A percentile compares a stretch with the other conserved stretches of the same genome.
These are phyloP conservation scores for Crocuta crocuta DNA, from an alignment of 2,113 vertebrate genomes.

Conservation along the genomic window DNA sequence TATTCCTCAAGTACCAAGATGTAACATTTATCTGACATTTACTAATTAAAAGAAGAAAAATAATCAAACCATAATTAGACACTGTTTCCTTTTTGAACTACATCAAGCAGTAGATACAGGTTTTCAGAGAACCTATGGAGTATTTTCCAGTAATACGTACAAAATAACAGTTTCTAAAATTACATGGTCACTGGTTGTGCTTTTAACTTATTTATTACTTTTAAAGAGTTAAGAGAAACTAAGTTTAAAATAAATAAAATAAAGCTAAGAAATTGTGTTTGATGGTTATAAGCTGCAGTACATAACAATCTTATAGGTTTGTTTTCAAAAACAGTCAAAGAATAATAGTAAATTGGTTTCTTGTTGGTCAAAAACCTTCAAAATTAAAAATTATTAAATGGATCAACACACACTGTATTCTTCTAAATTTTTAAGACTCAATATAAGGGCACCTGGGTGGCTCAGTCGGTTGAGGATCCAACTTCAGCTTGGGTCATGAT, in stretches of 20 bases:
- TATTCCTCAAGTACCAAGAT: neutral
- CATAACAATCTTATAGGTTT: neutral
- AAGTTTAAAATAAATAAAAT: neutral
- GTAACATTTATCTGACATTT: neutral
- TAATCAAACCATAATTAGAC: neutral
- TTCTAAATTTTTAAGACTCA: slow-evolving; percentile 8
- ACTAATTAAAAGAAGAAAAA: neutral
- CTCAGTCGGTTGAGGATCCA: too few relatives aligned
- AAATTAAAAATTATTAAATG: neutral
- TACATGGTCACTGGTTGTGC: neutral
- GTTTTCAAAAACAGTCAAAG: slow-evolving; percentile 10
- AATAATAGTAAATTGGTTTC: neutral
- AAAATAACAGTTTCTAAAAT: slow-evolving; percentile 10
- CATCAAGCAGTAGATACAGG: neutral
- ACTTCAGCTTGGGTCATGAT: too few relatives aligned
- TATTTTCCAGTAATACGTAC: neutral
- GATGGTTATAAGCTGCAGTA: neutral
- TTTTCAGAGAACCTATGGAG: neutral
- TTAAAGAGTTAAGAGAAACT: neutral
- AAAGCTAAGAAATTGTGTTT: neutral
- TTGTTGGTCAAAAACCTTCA: slow-evolving; percentile 23
- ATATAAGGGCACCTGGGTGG: neutral
- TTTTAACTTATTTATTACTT: neutral
- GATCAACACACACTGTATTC: neutral
- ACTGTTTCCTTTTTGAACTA: neutral